A percentile compares a stretch with the other conserved stretches of the same genome.
These are phyloP conservation scores for Nasonia vitripennis DNA, from an alignment of 1,140 invertebrate species.

Conservation along the genomic window DNA sequence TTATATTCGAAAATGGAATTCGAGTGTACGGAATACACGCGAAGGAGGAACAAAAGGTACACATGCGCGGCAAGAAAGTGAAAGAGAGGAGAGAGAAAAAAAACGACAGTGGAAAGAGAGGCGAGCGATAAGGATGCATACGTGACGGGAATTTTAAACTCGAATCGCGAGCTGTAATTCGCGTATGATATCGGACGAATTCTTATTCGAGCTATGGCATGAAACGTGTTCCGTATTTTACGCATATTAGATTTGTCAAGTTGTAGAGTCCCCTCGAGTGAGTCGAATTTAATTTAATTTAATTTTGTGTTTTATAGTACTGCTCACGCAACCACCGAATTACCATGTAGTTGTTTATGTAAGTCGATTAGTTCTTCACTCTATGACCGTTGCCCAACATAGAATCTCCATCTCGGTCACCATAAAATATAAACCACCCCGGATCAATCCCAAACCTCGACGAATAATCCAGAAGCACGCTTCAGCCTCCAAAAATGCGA, in stretches of 20 bases:
- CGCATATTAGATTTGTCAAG: constrained; percentile 37
- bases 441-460: too few species aligned
- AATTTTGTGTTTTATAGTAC: too few species aligned
- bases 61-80: constrained; percentile 28
- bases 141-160: constrained; percentile 18
- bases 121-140: constrained; percentile 29
- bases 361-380: too few species aligned
- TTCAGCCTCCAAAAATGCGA: too few species aligned
- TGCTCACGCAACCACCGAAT: too few species aligned
- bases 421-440: too few species aligned
- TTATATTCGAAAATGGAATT: too few species aligned
- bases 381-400: too few species aligned
- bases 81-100: constrained; percentile 40
- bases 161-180: not conserved
- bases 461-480: too few species aligned
- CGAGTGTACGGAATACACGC: not conserved
- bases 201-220: not conserved
- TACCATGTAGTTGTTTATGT: too few species aligned
- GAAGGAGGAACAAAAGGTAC: not conserved
- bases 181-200: not conserved
- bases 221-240: constrained; percentile 29
- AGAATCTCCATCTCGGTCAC: too few species aligned
- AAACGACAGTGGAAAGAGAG: constrained; percentile 32
- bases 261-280: not conserved
- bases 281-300: not conserved